These are phyloP conservation scores for Atrichornis clamosus DNA, from an alignment of 2,113 vertebrate genomes.

Conservation along the genomic window DNA sequence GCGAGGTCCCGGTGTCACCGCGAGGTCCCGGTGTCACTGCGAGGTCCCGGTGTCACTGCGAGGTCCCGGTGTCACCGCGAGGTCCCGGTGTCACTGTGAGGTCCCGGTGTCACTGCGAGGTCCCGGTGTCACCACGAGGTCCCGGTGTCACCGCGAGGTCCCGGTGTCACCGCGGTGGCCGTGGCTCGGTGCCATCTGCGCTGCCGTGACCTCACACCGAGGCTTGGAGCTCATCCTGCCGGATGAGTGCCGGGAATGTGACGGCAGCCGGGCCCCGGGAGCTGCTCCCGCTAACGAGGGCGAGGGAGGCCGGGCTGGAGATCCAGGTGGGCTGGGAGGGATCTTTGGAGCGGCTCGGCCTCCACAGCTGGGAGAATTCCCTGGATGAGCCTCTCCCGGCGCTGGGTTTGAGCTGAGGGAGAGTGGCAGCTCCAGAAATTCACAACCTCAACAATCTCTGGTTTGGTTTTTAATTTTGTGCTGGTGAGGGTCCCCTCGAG, in stretches of 20 bases:
- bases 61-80: background rate
- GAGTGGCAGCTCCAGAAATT: background rate
- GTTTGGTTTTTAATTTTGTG: background rate
- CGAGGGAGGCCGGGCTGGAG: background rate
- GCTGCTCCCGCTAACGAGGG: background rate
- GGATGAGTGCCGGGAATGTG: background rate
- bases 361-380: background rate
- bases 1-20: background rate
- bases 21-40: background rate
- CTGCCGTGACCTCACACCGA: rapidly evolving
- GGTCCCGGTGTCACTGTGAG: too few relatives aligned
- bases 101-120: too few relatives aligned
- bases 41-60: background rate
- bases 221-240: background rate
- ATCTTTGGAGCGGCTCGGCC: background rate
- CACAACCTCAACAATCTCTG: background rate
- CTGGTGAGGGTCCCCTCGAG: rapidly evolving
- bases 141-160: background rate
- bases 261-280: background rate
- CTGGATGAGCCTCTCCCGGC: background rate
- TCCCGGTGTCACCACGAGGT: background rate
- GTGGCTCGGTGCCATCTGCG: background rate
- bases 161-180: background rate
- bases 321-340: background rate
- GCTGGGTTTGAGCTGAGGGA: background rate